Conservation (phyloP, 1,140 invertebrate genomes). For the Leptinotarsa texana region DNA sequence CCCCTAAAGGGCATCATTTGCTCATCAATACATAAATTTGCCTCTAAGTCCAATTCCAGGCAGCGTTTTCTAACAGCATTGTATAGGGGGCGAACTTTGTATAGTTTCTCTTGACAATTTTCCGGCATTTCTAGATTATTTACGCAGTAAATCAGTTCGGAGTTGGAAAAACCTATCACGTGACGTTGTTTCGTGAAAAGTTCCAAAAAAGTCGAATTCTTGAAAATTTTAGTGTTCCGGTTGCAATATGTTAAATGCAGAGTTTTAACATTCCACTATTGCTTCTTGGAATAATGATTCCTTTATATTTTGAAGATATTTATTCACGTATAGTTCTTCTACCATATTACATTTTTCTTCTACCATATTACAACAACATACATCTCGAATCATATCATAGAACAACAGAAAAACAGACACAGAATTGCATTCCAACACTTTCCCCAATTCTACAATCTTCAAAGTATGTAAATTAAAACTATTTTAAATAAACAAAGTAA, state of each 20-base stretch:
- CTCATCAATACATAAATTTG: conserved; percentile 8
- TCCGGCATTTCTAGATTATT: neutral
- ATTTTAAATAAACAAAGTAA: too few relatives aligned
- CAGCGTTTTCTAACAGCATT: neutral
- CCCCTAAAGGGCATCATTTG: conserved; percentile 13
- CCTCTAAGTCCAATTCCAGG: neutral
- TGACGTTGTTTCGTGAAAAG: neutral
- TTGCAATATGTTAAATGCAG: conserved; percentile 16
- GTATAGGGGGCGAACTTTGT: neutral
- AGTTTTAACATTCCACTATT: too few relatives aligned
- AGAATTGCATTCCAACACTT: too few relatives aligned
- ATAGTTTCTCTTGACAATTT: neutral
- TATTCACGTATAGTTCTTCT: too few relatives aligned
- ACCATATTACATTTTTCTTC: too few relatives aligned
- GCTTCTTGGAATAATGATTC: too few relatives aligned
- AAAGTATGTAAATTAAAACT: too few relatives aligned
- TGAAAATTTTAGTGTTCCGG: neutral
- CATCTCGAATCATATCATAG: too few relatives aligned
- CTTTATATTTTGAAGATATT: too few relatives aligned
- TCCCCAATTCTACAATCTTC: too few relatives aligned
- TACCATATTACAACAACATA: too few relatives aligned
- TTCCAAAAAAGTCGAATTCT: neutral
- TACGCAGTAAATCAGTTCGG: conserved; percentile 3
- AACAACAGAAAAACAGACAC: too few relatives aligned
- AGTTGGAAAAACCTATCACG: conserved; percentile 19